phyloP scores from a whole-genome alignment of 1,140 invertebrate species.

The Penaeus indicus region DNA sequence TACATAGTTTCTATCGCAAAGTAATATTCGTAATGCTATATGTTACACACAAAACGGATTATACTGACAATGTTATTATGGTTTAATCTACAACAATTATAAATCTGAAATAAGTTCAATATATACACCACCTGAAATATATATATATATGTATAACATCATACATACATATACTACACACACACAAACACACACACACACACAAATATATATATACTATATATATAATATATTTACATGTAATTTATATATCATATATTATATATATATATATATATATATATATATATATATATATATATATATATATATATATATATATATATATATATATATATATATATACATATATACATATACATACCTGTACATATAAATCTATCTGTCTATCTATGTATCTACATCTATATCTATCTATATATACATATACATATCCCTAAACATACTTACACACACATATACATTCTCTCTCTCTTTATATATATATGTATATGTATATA shows the following conservation, averaged over 20 bases:
- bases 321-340: conserved; percentile 16
- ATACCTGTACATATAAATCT: not conserved
- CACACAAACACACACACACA: not conserved
- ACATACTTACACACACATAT: not conserved
- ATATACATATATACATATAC: not conserved
- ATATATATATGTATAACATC: not conserved
- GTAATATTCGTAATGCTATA: too few relatives aligned
- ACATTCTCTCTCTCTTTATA: too few relatives aligned
- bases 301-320: conserved; percentile 4
- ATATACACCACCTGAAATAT: not conserved
- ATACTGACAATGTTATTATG: too few relatives aligned
- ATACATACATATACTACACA: conserved; percentile 17
- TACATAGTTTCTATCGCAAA: too few relatives aligned
- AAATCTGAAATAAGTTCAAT: not conserved
- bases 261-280: conserved; percentile 8
- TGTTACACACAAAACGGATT: too few relatives aligned
- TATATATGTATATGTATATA: conserved; percentile 1
- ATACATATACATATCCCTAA: not conserved
- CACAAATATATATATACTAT: not conserved
- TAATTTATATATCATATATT: not conserved
- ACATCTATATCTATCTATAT: not conserved
- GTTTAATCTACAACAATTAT: too few relatives aligned
- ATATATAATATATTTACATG: not conserved
- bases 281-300: conserved; percentile 9
- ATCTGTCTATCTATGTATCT: not conserved